These are phyloP conservation scores for Celastrina argiolus DNA, from an alignment of 2,888 invertebrate genomes.

Conservation along the genomic window DNA sequence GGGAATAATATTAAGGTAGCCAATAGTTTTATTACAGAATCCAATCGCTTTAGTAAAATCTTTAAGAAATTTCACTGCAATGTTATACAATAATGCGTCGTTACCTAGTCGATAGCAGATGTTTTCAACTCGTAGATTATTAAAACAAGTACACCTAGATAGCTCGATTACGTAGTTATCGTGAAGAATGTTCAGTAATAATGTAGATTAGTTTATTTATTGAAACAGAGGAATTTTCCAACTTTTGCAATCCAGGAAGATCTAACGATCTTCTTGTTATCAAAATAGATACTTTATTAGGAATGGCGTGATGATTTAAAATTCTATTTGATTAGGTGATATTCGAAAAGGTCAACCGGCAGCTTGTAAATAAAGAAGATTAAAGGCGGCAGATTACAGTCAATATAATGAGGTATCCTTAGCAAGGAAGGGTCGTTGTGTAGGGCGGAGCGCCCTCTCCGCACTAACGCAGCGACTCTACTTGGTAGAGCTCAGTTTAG, in stretches of 20 bases:
- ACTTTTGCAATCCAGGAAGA: not conserved
- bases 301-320: not conserved
- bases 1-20: not conserved
- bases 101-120: not conserved
- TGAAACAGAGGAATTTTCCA: not conserved
- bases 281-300: not conserved
- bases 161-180: not conserved
- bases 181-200: slow-evolving; percentile 3
- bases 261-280: not conserved
- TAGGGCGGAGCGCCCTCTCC: slow-evolving; percentile 45
- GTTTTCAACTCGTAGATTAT: not conserved
- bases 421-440: slow-evolving; percentile 55
- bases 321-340: slow-evolving; percentile 18
- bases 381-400: slow-evolving; percentile 72
- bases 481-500: slow-evolving; percentile 55
- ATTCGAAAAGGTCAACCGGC: slow-evolving; percentile 47
- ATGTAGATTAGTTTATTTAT: not conserved
- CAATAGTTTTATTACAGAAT: not conserved
- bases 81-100: slow-evolving; percentile 19
- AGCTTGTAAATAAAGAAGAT: slow-evolving; percentile 67
- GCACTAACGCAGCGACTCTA: slow-evolving; percentile 31
- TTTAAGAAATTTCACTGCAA: slow-evolving; percentile 4
- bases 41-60: not conserved
- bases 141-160: not conserved
- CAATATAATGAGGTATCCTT: slow-evolving; percentile 75